These are phyloP conservation scores for Cyprinodon variegatus DNA, from an alignment of 2,113 vertebrate genomes.

Conservation along the genomic window DNA sequence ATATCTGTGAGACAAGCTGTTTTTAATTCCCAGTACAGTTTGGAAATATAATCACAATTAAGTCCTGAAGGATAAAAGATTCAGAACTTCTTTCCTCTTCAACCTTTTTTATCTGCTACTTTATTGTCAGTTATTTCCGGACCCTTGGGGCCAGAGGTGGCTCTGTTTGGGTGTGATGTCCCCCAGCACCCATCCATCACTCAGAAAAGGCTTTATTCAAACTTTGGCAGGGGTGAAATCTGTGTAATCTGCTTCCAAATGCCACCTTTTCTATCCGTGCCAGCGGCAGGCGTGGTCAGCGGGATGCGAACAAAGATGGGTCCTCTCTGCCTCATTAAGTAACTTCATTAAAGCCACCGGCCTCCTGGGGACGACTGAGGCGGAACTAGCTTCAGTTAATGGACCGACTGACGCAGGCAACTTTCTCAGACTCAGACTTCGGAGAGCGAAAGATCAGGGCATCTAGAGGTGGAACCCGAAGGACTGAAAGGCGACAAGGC, in stretches of 20 bases:
- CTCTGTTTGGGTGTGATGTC: constrained; percentile 61
- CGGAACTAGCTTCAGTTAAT: constrained; percentile 61
- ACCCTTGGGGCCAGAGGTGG: constrained; percentile 59
- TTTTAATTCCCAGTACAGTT: not conserved
- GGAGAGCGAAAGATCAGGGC: constrained; percentile 34
- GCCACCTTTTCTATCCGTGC: constrained; percentile 62
- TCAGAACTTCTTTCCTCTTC: constrained; percentile 11
- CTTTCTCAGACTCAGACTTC: constrained; percentile 56
- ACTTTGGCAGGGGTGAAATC: constrained; percentile 81
- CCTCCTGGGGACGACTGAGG: constrained; percentile 47
- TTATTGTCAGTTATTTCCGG: constrained; percentile 64
- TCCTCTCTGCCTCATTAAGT: constrained; percentile 80
- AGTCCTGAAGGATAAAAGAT: constrained; percentile 13
- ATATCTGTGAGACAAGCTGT: not conserved
- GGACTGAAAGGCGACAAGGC: constrained; percentile 22
- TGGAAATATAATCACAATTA: not conserved
- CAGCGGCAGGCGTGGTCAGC: constrained; percentile 69
- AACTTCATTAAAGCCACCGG: constrained; percentile 67
- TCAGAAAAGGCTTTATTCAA: constrained; percentile 72
- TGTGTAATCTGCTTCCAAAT: constrained; percentile 78
- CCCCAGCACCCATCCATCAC: constrained; percentile 77
- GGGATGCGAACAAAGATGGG: constrained; percentile 72
- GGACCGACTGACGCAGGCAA: constrained; percentile 47
- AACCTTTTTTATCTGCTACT: constrained; percentile 34
- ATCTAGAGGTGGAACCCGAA: constrained; percentile 27